Conservation (phyloP, 2,113 vertebrate genomes). For the Pedetes capensis region DNA sequence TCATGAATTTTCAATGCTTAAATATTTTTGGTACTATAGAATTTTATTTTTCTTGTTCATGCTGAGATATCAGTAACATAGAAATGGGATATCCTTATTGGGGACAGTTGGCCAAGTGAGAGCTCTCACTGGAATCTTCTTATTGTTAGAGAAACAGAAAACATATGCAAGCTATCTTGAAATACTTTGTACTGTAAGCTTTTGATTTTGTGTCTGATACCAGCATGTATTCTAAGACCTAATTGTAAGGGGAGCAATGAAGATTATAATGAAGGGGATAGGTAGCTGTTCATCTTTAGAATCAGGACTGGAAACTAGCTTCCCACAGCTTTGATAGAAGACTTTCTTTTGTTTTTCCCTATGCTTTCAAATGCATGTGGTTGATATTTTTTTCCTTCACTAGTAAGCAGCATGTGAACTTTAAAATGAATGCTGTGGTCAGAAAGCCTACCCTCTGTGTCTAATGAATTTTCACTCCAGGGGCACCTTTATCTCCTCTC, state of each 20-base stretch:
- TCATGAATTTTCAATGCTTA: neutral
- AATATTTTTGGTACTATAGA: neutral
- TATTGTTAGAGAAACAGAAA: constrained; percentile 5
- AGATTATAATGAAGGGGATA: constrained; percentile 1
- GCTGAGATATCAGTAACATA: neutral
- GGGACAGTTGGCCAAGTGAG: neutral
- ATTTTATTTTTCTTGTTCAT: neutral
- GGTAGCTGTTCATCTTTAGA: constrained; percentile 23
- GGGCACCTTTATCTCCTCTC: neutral
- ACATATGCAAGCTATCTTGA: neutral
- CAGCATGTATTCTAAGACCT: neutral
- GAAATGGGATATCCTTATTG: neutral
- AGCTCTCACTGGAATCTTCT: neutral
- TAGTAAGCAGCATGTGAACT: constrained; percentile 7
- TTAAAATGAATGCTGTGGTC: constrained; percentile 15
- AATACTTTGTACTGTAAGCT: neutral
- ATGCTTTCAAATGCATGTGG: neutral
- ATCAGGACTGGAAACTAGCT: constrained; percentile 39
- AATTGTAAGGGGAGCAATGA: neutral
- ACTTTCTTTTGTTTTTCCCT: constrained; percentile 25
- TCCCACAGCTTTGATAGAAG: constrained; percentile 51
- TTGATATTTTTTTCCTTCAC: neutral
- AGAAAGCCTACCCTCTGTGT: neutral
- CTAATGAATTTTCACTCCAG: constrained; percentile 54
- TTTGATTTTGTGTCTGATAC: constrained; percentile 5